Evolutionary conservation across 2,888 invertebrate species (phyloP), one percentile per base, ranked within the genome.

Genomic region (Apotomis betuletana): DNA sequence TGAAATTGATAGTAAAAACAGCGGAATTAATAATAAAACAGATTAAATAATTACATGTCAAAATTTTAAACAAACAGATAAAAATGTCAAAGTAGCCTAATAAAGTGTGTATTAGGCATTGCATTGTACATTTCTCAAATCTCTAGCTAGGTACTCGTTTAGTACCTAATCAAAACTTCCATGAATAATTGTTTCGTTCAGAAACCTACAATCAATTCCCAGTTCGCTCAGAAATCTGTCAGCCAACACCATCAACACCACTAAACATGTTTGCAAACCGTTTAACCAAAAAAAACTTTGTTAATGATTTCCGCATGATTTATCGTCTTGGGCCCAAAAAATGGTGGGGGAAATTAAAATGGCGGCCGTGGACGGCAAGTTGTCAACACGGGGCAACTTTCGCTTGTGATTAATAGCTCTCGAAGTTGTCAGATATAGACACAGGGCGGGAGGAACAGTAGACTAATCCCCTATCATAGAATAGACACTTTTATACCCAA

Each of bases 381-480:
- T 82, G 81, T 81, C 81, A 81, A 80, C 80, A 69, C 62, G 76
- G 76, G 76, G 77, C 67, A 78, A 80, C 77, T 79, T 79, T 74
- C 74, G 75, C 73, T 71, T 57, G 79, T 82, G 82, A 83, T 83
- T 81, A 83, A 83, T 82, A 76, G 59, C 70, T 76, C 65, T 74
- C 69, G 74, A 80, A 81, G 80, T 82, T 82, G 80, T 79, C 81
- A 78, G n/a, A 27, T 10, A 69, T 10, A n/a, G 52, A n/a, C 70
- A 59, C 70, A 67, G n/a, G 46, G 49, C 52, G 27, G 15, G 54
- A 3, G 27, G 10, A 38, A 55, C 60, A 70, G 70, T 67, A 38
- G 38, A 15, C 9, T 38, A 38, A 38, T 13, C 10, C 3, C 54
- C n/a, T 4, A 3, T 4, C 0, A 41, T 4, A 6, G 5, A 41